phyloP scores from a whole-genome alignment of 2,888 invertebrate species.

The Drosophila melanosoma region DNA sequence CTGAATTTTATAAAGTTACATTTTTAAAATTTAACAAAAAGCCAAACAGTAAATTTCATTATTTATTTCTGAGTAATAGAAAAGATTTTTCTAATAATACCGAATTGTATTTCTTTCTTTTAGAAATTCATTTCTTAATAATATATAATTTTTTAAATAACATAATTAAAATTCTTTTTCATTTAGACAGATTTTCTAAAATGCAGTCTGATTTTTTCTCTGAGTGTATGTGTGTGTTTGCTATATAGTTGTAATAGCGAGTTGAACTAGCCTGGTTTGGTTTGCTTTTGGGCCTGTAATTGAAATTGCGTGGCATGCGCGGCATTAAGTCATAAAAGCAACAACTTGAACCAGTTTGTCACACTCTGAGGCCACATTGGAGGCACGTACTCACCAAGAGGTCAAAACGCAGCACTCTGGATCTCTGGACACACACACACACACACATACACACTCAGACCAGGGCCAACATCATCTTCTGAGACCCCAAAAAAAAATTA shows the following conservation, averaged over 20 bases:
- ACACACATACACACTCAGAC: background rate
- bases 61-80: too few relatives aligned
- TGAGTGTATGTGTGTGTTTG: background rate
- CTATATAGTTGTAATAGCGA: slow-evolving; percentile 2
- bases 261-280: slow-evolving; percentile 38
- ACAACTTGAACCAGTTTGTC: slow-evolving; percentile 79
- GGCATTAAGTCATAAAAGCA: slow-evolving; percentile 78
- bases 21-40: background rate
- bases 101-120: too few relatives aligned
- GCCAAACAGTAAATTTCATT: too few relatives aligned
- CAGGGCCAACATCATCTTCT: slow-evolving; percentile 19
- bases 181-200: background rate
- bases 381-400: slow-evolving; percentile 77
- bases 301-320: slow-evolving; percentile 80
- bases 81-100: too few relatives aligned
- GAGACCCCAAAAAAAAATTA: slow-evolving; percentile 51
- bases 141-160: too few relatives aligned
- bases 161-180: background rate
- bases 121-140: too few relatives aligned
- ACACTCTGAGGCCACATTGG: slow-evolving; percentile 80
- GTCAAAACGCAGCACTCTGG: slow-evolving; percentile 70
- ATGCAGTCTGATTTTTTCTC: background rate
- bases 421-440: slow-evolving; percentile 57
- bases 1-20: background rate
- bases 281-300: slow-evolving; percentile 51